phyloP scores from a whole-genome alignment of 2,888 invertebrate species.

The Elmis aenea region DNA sequence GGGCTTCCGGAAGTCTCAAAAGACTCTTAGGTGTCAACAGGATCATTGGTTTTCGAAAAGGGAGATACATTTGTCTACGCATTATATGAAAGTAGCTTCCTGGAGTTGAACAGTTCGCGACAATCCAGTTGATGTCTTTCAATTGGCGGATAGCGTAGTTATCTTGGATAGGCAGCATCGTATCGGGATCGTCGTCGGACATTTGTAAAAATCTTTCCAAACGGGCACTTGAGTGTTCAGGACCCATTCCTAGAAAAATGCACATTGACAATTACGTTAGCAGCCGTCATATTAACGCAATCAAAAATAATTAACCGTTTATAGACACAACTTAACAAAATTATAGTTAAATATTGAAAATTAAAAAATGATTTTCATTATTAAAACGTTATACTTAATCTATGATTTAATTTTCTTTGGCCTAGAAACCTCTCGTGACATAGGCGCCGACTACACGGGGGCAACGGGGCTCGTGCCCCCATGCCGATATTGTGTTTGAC shows the following conservation, averaged over 20 bases:
- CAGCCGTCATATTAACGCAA: too few species aligned
- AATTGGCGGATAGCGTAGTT: constrained; percentile 91
- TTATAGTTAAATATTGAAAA: too few species aligned
- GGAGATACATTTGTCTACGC: constrained; percentile 89
- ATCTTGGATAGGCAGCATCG: constrained; percentile 86
- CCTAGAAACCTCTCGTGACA: too few species aligned
- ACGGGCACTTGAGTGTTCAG: constrained; percentile 90
- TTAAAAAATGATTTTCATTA: too few species aligned
- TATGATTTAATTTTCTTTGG: too few species aligned
- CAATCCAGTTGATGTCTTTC: constrained; percentile 96
- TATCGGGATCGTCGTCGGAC: constrained; percentile 94
- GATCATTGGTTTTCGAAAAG: constrained; percentile 97
- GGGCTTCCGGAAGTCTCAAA: constrained; percentile 91
- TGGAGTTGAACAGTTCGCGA: constrained; percentile 93
- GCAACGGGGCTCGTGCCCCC: too few species aligned
- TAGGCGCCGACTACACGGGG: too few species aligned
- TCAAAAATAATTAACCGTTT: too few species aligned
- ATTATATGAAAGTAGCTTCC: constrained; percentile 96
- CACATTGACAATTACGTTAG: too few species aligned
- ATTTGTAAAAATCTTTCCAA: constrained; percentile 91
- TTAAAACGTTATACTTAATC: too few species aligned
- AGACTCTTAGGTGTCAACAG: constrained; percentile 97
- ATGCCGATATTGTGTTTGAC: too few species aligned
- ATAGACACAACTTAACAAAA: too few species aligned
- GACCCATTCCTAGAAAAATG: constrained; percentile 63